Base-by-base conservation (phyloP, 2,113 vertebrate species). In the Stegostoma tigrinum region DNA sequence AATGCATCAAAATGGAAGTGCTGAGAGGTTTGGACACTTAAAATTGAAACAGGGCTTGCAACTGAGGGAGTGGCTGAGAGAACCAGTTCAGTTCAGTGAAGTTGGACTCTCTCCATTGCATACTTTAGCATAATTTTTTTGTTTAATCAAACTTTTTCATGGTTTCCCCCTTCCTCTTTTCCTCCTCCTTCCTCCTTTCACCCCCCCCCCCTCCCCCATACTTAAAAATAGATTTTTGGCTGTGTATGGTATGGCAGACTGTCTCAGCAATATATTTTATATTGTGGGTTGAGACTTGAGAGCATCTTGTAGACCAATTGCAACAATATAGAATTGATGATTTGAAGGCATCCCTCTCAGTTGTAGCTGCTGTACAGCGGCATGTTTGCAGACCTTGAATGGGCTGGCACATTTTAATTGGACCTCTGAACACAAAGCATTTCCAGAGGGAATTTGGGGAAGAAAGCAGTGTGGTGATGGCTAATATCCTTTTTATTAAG, bases 211-310 rank as follows among this genome's bases (percentile, higher is more conserved):
- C 45, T 2, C 45, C 45, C 45, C 45, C 45, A 2, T 34, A 21
- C 3, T 5, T 61, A 61, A 19, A n/a, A 80, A 80, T 38, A 19
- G 23, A 55, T 15, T 90, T 45, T 61, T 21, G 15, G 89, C 38
- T 64, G 8, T 93, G 89, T 55, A 52, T 52, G 27, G 27, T 83
- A 5, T 90, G 87, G 30, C 42, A 87, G 85, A 61, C 30, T 90
- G 55, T 90, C 87, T 90, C 52, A 91, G 15, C 3, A n/a, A 38
- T 66, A 38, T 93, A 0, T 66, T 93, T 66, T 93, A 21, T 93
- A n/a, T 66, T 93, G 89, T 66, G 61, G 89, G 38, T 66, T 93
- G 89, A 19, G 55, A n/a, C 64, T 93, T 93, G 89, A 66, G 87
- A 90, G 61, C 34, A 93, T 93, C 89, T 93, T 93, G 55, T 34